Conservation (phyloP, 2,113 vertebrate genomes). For the Callorhinus ursinus region DNA sequence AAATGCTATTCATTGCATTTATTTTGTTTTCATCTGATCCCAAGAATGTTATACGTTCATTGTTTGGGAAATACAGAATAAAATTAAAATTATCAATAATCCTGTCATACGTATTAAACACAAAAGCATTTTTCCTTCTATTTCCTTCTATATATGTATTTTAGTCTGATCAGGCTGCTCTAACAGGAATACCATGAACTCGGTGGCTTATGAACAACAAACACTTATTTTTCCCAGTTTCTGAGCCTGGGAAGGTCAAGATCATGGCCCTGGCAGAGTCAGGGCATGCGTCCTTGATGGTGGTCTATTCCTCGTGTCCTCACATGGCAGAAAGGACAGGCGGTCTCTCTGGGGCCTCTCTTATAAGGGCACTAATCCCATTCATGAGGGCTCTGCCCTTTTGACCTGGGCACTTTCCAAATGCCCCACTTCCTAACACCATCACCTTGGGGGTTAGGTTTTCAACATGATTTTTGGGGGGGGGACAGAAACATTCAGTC, state of each 20-base stretch:
- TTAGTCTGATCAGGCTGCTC: not conserved
- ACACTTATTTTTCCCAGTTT: not conserved
- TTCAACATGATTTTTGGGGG: not conserved
- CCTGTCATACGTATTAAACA: not conserved
- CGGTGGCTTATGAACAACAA: not conserved
- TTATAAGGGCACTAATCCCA: not conserved
- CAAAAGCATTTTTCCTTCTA: not conserved
- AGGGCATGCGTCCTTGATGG: not conserved
- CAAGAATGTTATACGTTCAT: not conserved
- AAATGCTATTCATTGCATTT: not conserved
- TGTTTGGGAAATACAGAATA: not conserved
- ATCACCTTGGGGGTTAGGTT: not conserved
- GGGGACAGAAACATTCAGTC: not conserved
- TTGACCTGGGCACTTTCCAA: not conserved
- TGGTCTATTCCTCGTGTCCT: not conserved
- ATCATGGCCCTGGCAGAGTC: not conserved
- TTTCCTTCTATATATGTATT: not conserved
- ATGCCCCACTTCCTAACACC: not conserved
- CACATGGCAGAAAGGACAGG: not conserved
- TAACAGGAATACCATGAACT: not conserved
- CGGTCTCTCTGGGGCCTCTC: not conserved
- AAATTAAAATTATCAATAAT: not conserved
- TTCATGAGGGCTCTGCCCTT: not conserved
- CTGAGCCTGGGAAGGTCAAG: not conserved
- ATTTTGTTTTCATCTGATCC: constrained; percentile 15